A percentile compares a stretch with the other conserved stretches of the same genome.
Evolutionary conservation across 2,888 invertebrate genomes (phyloP).

Genomic region (Pilophorus perplexus): DNA sequence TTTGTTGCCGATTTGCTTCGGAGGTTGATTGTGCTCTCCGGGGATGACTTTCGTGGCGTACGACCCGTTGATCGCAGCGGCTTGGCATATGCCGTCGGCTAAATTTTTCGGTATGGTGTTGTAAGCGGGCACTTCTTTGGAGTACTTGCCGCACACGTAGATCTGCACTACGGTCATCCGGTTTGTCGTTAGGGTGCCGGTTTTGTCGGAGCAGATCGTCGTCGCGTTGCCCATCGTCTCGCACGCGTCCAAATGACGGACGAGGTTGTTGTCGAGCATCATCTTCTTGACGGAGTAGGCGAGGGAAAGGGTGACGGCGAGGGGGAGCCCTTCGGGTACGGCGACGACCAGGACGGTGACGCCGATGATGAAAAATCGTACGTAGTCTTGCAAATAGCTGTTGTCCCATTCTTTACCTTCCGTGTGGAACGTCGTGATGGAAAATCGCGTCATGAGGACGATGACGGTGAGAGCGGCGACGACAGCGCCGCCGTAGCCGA

Average conservation of each 20-base stretch:
- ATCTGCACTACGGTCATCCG: constrained; percentile 62
- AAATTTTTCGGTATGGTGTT: constrained; percentile 54
- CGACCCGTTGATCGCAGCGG: constrained; percentile 60
- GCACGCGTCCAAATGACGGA: constrained; percentile 63
- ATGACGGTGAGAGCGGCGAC: constrained; percentile 63
- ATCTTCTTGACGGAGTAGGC: constrained; percentile 65
- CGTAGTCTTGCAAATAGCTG: constrained; percentile 57
- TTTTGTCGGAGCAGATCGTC: constrained; percentile 65
- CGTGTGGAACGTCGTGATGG: constrained; percentile 58
- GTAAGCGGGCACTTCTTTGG: constrained; percentile 55
- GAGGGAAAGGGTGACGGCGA: constrained; percentile 62
- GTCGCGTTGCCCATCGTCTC: constrained; percentile 67
- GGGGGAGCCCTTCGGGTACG: constrained; percentile 62
- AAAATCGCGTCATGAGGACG: constrained; percentile 61
- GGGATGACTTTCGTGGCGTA: constrained; percentile 59
- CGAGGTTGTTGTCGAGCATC: constrained; percentile 63
- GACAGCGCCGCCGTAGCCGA: constrained; percentile 64
- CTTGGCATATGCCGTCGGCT: constrained; percentile 55
- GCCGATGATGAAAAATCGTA: constrained; percentile 64
- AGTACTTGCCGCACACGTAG: constrained; percentile 55
- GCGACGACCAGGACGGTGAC: constrained; percentile 64
- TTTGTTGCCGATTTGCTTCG: constrained; percentile 64
- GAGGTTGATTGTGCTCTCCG: constrained; percentile 52
- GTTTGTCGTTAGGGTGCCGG: constrained; percentile 64
- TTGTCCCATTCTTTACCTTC: constrained; percentile 53